Evolutionary conservation across 92 coral and sea anemone species (phyloP), one percentile per base, ranked within the genome.

Genomic region (Pocillopora meandrina): DNA sequence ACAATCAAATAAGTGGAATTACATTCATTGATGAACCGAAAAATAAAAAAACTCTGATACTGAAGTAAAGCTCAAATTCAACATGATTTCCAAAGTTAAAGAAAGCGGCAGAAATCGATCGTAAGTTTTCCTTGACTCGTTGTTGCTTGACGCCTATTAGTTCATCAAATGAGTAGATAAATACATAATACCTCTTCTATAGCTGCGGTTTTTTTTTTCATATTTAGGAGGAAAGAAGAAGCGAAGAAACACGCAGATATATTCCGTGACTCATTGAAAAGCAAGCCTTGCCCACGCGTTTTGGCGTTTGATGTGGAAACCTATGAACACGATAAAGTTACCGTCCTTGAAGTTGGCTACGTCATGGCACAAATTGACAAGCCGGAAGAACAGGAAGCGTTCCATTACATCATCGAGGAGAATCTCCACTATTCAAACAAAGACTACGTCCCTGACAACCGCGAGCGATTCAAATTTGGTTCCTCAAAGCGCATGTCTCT

Each of bases 341-440:
- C 80, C 60, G 42, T 94, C 70, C 87, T 94, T 2, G 93, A 94
- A 81, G 85, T 94, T 55, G 93, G 98, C 60, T 94, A 72, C 34
- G 91, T 66, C 65, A 80, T 74, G 76, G 85, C 88, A 58, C 66
- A 75, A 10, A 12, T 94, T 19, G 56, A 74, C 65, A 74, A 72
- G 10, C 84, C 61, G 72, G 85, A 81, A 55, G 74, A 70, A 56
- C 16, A 13, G 14, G 74, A 70, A 14, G 55, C 74, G 20, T 70
- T 16, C 74, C 74, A 70, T 17, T 70, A 70, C 74, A 70, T 70
- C 7, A 70, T 70, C 56, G 74, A 70, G 23, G 74, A 70, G 56
- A 70, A 70, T 55, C 74, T 35, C 56, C 74, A 70, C 19, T 70
- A 33, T 55, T 34, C 26, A 59, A 89, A 89, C 89, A 81, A 77